Base-by-base conservation (phyloP, 2,888 invertebrate genomes). In the Acleris literana region DNA sequence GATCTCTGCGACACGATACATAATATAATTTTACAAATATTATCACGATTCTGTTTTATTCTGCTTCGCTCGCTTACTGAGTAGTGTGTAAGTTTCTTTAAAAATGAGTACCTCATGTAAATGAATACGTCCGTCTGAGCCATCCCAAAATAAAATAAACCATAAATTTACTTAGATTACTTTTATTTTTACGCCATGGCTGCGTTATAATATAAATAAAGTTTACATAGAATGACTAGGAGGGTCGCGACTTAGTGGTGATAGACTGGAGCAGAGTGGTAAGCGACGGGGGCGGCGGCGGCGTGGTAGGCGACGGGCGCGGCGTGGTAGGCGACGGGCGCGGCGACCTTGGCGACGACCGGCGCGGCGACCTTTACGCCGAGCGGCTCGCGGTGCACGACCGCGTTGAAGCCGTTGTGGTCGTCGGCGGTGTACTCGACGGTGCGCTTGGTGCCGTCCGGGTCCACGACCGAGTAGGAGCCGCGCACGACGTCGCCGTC, bases 371-470 rank as follows among this genome's bases (percentile, higher is more conserved):
- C 76, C 72, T 82, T 84, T 69, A 86, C 82, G 59, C 70, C 78
- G 76, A 90, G 76, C 51, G 90, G 84, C 69, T 90, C 90, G 70
- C 78, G 87, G 77, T 81, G 87, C 4, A 93, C 93, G 43, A 93
- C 90, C 46, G 93, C 93, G 77, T 93, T 93, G 82, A 93, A 93
- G 53, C 93, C 93, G 68, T 92, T 88, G 74, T 89, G 80, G 29
- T 82, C 80, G 73, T 93, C 93, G 53, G 92, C 92, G 64, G 88
- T 89, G 82, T 93, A 93, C 68, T 93, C 92, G 4, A 93, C 93
- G 58, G 85, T 90, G 70, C 93, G 88, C 77, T 84, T 87, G 74
- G 85, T 88, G 71, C 93, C 93, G 71, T 93, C 93, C 62, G 93
- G 82, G 69, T 93, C 93, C 46, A 84, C 83, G 11, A 93, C 81